Evolutionary conservation across 2,888 invertebrate genomes (phyloP).

Genomic region (Campaea margaritaria): DNA sequence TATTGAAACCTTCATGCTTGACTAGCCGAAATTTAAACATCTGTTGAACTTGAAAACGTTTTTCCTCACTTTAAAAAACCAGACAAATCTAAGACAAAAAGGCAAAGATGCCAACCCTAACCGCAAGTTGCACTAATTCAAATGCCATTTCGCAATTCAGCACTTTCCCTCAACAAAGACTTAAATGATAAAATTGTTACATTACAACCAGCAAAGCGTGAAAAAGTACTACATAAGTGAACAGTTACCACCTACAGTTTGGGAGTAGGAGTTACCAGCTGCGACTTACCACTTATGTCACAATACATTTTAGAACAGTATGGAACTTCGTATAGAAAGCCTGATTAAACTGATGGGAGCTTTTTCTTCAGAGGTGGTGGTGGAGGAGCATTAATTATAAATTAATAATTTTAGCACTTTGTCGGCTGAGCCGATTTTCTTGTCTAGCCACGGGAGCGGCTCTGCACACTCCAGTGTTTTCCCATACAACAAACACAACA

Average conservation of each 20-base stretch:
- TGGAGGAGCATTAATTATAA: too few relatives aligned
- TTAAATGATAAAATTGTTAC: slow-evolving; percentile 62
- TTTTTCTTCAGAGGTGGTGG: neutral
- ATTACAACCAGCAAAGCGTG: slow-evolving; percentile 68
- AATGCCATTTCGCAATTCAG: slow-evolving; percentile 60
- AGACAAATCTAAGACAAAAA: neutral
- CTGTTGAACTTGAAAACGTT: neutral
- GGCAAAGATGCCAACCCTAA: neutral
- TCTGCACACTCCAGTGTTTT: too few relatives aligned
- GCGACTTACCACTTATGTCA: slow-evolving; percentile 9
- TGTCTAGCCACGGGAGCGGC: too few relatives aligned
- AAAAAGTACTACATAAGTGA: slow-evolving; percentile 52
- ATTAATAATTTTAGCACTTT: too few relatives aligned
- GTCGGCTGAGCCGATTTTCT: too few relatives aligned
- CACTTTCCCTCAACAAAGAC: slow-evolving; percentile 63
- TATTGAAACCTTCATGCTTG: too few relatives aligned
- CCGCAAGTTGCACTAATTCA: slow-evolving; percentile 35
- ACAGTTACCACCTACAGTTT: slow-evolving; percentile 44
- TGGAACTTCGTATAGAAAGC: neutral
- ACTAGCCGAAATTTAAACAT: too few relatives aligned
- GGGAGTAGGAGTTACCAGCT: slow-evolving; percentile 33
- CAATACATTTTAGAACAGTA: slow-evolving; percentile 21
- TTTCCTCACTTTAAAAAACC: neutral
- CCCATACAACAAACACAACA: too few relatives aligned
- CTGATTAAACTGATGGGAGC: neutral